Percentiles rank a stretch among this genome's conserved stretches.
These are phyloP conservation scores for Panonychus citri DNA, from an alignment of 1,140 invertebrate genomes.

Conservation along the genomic window DNA sequence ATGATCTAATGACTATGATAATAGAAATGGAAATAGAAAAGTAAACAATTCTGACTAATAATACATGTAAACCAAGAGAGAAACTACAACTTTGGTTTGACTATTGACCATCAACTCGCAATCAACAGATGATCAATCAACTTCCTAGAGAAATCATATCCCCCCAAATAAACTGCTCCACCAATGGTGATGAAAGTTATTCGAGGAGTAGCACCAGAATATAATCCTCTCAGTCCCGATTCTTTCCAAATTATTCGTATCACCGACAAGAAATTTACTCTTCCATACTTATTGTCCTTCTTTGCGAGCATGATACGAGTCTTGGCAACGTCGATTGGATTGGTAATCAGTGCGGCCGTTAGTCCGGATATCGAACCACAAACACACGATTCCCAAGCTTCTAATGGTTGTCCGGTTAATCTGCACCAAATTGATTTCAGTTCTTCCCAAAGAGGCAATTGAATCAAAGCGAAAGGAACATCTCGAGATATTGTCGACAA, in stretches of 20 bases:
- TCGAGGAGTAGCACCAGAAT: slow-evolving; percentile 61
- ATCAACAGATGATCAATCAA: too few relatives aligned
- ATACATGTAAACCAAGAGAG: too few relatives aligned
- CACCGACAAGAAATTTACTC: slow-evolving; percentile 24
- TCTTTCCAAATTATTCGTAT: slow-evolving; percentile 36
- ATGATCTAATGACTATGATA: too few relatives aligned
- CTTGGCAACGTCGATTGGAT: slow-evolving; percentile 87
- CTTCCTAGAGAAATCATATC: slow-evolving; percentile 49
- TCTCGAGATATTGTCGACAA: slow-evolving; percentile 67
- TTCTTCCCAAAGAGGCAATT: slow-evolving; percentile 84
- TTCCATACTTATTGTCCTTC: slow-evolving; percentile 20
- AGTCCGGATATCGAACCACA: slow-evolving; percentile 64
- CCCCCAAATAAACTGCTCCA: slow-evolving; percentile 78
- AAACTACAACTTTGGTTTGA: too few relatives aligned
- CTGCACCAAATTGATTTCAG: slow-evolving; percentile 40
- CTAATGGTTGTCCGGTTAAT: slow-evolving; percentile 16
- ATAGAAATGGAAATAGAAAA: too few relatives aligned
- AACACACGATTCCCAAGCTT: slow-evolving; percentile 41
- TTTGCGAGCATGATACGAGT: slow-evolving; percentile 80
- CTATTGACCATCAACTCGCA: too few relatives aligned
- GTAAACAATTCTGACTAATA: too few relatives aligned
- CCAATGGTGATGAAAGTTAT: slow-evolving; percentile 66
- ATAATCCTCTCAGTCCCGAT: slow-evolving; percentile 48
- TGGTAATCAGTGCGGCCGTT: slow-evolving; percentile 56
- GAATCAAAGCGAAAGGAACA: slow-evolving; percentile 80